Evolutionary conservation across 2,888 invertebrate species (phyloP).

Genomic region (Sylvicola fuscatus): DNA sequence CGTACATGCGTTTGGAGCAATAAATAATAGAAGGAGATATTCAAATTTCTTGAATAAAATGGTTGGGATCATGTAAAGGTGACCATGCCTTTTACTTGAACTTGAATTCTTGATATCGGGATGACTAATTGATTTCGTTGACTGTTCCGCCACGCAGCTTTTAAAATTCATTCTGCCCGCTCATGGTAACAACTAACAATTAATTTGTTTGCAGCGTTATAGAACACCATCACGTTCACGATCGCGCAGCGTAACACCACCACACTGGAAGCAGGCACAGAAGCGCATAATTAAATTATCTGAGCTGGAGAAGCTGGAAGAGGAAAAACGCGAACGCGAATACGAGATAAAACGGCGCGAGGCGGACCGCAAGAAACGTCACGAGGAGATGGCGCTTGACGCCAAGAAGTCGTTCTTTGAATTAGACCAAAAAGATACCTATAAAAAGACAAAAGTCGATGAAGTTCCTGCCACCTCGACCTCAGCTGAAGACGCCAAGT

Average conservation of each 20-base stretch:
- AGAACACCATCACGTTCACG: slow-evolving; percentile 70
- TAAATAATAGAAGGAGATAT: no score
- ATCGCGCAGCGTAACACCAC: slow-evolving; percentile 75
- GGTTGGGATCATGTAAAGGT: no score
- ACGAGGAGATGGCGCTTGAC: slow-evolving; percentile 28
- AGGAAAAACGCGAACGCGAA: slow-evolving; percentile 39
- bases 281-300: slow-evolving; percentile 63
- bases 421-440: slow-evolving; percentile 26
- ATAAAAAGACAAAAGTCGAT: slow-evolving; percentile 28
- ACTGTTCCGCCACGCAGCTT: no score
- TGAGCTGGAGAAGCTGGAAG: slow-evolving; percentile 51
- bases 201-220: slow-evolving; percentile 49
- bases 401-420: slow-evolving; percentile 24
- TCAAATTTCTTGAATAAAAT: no score
- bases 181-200: no score
- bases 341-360: slow-evolving; percentile 33
- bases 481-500: slow-evolving; percentile 9
- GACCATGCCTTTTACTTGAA: no score
- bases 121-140: background rate
- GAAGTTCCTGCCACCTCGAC: slow-evolving; percentile 19
- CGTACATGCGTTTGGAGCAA: no score
- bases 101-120: background rate
- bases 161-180: no score
- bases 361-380: slow-evolving; percentile 30
- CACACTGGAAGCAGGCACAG: slow-evolving; percentile 86